Percentiles rank a stretch among this genome's conserved stretches.
Conservation (phyloP, 2,113 vertebrate genomes). For the Coturnix japonica region DNA sequence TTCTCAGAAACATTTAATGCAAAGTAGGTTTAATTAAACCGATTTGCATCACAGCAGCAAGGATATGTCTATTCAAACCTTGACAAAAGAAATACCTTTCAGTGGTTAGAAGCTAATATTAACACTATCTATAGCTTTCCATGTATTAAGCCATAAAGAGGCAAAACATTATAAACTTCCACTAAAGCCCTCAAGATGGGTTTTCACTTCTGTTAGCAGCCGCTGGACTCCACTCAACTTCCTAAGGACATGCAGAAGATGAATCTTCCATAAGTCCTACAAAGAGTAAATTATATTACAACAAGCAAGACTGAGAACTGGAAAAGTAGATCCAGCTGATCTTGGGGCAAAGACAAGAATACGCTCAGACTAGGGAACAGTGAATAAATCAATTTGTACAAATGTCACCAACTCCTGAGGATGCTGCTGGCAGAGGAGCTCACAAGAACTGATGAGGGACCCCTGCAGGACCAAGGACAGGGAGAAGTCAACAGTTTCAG, state of each 20-base stretch:
- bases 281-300: not conserved
- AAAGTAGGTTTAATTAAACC: not conserved
- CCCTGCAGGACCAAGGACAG: constrained; percentile 54
- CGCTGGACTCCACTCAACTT: not conserved
- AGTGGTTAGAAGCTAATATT: not conserved
- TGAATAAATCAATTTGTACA: not conserved
- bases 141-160: not conserved
- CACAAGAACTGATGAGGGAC: not conserved
- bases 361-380: not conserved
- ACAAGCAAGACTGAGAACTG: not conserved
- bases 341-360: not conserved
- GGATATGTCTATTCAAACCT: not conserved
- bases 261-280: not conserved
- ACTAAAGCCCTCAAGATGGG: not conserved
- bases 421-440: no score
- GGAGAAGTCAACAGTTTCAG: not conserved
- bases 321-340: not conserved
- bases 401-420: no score
- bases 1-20: not conserved
- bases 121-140: not conserved
- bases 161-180: not conserved
- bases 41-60: not conserved
- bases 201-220: not conserved
- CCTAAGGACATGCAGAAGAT: not conserved
- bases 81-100: not conserved